phyloP scores from a whole-genome alignment of 2,113 vertebrate species.

The Danionella cerebrum region DNA sequence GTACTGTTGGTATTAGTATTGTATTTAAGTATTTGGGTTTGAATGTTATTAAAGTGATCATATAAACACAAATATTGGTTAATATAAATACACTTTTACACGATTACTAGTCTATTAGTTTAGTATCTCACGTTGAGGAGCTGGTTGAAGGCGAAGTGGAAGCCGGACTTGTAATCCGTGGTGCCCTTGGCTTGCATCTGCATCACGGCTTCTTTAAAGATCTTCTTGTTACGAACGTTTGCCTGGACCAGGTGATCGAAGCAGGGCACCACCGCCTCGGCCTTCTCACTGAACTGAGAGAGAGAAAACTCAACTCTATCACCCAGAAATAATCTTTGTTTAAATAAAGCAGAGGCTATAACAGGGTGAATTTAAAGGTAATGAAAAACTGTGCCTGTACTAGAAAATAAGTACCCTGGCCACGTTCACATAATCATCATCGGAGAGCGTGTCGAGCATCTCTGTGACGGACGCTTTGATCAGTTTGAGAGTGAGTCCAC shows the following conservation, averaged over 20 bases:
- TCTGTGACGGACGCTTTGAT: slow-evolving; percentile 97
- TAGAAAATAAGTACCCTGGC: no score
- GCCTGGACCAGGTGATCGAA: slow-evolving; percentile 96
- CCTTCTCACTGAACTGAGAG: slow-evolving; percentile 90
- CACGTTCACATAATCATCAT: slow-evolving; percentile 72
- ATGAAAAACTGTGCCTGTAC: no score
- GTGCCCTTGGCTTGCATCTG: slow-evolving; percentile 96
- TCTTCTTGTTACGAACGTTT: slow-evolving; percentile 96
- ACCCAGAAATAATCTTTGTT: no score
- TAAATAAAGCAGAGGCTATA: no score
- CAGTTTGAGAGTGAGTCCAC: slow-evolving; percentile 91
- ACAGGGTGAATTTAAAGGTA: no score
- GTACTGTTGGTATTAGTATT: no score
- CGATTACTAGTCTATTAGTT: no score
- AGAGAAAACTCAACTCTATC: neutral
- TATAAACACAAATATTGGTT: no score
- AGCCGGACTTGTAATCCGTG: slow-evolving; percentile 95
- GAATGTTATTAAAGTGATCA: no score
- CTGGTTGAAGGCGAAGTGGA: slow-evolving; percentile 96
- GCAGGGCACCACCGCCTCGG: slow-evolving; percentile 85
- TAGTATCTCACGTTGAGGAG: slow-evolving; percentile 91
- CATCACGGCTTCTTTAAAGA: slow-evolving; percentile 92
- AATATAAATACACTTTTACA: neutral
- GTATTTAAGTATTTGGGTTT: no score
- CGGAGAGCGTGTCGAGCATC: slow-evolving; percentile 95